A percentile compares a stretch with the other conserved stretches of the same genome.
These are phyloP conservation scores for Macroteleia sp. DNA, from an alignment of 2,888 invertebrate species.

Conservation along the genomic window DNA sequence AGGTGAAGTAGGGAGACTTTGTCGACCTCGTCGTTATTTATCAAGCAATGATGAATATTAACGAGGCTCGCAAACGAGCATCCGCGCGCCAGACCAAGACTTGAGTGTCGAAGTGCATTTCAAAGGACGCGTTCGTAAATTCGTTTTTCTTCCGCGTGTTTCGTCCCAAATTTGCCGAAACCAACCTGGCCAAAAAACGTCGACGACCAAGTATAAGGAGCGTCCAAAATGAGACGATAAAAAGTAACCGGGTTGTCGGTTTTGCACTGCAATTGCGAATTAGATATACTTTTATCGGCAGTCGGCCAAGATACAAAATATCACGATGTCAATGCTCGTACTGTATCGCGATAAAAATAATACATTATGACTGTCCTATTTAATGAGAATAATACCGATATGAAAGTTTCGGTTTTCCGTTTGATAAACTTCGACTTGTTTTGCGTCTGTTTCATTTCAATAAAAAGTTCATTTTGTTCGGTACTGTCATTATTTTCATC, in stretches of 20 bases:
- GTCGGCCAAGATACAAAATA: slow-evolving; percentile 33
- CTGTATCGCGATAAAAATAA: slow-evolving; percentile 29
- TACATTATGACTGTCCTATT: slow-evolving; percentile 29
- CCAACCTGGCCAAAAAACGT: too few relatives aligned
- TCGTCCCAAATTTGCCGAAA: too few relatives aligned
- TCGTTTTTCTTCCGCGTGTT: too few relatives aligned
- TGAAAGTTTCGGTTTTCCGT: neutral
- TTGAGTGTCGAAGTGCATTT: slow-evolving; percentile 15
- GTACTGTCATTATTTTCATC: too few relatives aligned
- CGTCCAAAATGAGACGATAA: slow-evolving; percentile 24
- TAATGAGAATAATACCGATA: slow-evolving; percentile 25
- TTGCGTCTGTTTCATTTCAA: neutral
- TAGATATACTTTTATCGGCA: slow-evolving; percentile 43
- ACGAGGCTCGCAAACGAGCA: slow-evolving; percentile 63
- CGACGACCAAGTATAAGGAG: too few relatives aligned
- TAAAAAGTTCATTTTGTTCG: slow-evolving; percentile 1
- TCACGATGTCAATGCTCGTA: slow-evolving; percentile 45
- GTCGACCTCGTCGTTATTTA: slow-evolving; percentile 59
- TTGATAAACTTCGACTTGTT: slow-evolving; percentile 6
- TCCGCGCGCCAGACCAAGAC: slow-evolving; percentile 38
- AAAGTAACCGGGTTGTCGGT: slow-evolving; percentile 30
- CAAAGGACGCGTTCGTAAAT: neutral
- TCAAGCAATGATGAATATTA: slow-evolving; percentile 63
- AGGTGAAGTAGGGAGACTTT: slow-evolving; percentile 48
- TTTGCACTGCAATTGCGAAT: slow-evolving; percentile 28